These are phyloP conservation scores for Falco novaeseelandiae DNA, from an alignment of 2,797 vertebrate species.

Conservation along the genomic window DNA sequence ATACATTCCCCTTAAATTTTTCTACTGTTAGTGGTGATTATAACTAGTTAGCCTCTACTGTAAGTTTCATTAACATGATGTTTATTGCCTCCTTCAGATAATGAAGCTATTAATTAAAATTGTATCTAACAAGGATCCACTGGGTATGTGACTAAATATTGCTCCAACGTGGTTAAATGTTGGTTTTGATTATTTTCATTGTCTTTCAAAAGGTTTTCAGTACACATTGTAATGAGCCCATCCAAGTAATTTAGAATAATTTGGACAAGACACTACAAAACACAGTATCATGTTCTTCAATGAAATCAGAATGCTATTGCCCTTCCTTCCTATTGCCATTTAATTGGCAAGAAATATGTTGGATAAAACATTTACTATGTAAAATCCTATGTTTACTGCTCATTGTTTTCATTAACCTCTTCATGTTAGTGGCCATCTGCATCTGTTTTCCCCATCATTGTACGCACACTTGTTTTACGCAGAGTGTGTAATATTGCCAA, in stretches of 20 bases:
- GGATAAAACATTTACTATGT: not conserved
- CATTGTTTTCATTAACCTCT: not conserved
- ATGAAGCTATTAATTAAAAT: constrained; percentile 37
- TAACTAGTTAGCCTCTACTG: not conserved
- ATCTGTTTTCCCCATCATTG: not conserved
- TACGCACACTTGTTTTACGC: not conserved
- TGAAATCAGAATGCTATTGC: not conserved
- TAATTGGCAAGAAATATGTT: not conserved
- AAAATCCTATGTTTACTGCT: not conserved
- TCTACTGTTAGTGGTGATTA: not conserved
- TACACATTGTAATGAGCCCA: not conserved
- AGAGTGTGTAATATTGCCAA: not conserved
- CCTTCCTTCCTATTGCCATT: not conserved
- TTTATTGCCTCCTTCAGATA: constrained; percentile 40
- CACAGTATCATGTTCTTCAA: not conserved
- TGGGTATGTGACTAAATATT: not conserved
- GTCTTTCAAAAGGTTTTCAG: not conserved
- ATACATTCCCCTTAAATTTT: not conserved
- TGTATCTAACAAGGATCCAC: not conserved
- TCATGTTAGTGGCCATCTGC: not conserved
- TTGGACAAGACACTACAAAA: not conserved
- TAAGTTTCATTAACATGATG: constrained; percentile 17
- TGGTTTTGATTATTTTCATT: not conserved
- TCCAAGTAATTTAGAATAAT: not conserved
- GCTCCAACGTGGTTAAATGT: not conserved